These are phyloP conservation scores for Camponotus floridanus DNA, from an alignment of 1,140 invertebrate species.

Conservation along the genomic window DNA sequence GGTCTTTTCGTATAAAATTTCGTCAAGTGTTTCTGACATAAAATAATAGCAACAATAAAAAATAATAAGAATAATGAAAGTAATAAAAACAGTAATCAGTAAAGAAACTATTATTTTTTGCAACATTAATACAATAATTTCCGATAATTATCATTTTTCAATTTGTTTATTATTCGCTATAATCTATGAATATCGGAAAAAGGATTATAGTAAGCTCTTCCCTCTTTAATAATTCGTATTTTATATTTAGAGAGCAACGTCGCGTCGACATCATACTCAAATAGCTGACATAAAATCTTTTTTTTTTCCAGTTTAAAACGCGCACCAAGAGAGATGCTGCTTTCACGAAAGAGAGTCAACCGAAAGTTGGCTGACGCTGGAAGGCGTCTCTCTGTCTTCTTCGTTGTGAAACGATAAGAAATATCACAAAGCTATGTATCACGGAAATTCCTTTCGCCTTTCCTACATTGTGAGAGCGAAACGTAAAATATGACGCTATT, in stretches of 20 bases:
- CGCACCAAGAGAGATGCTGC: constrained; percentile 63
- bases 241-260: constrained; percentile 49
- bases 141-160: not conserved
- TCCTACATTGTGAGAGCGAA: not conserved
- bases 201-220: not conserved
- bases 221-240: constrained; percentile 13
- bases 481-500: not conserved
- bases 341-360: constrained; percentile 76
- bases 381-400: constrained; percentile 71
- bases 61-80: not conserved
- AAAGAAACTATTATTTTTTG: not conserved
- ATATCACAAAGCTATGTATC: constrained; percentile 34
- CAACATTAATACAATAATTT: constrained; percentile 8
- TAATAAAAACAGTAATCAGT: not conserved
- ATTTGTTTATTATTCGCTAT: not conserved
- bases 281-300: constrained; percentile 41
- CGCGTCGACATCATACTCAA: constrained; percentile 64
- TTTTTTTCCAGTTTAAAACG: constrained; percentile 54
- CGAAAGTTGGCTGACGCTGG: constrained; percentile 75
- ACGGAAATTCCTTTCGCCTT: constrained; percentile 8
- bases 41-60: constrained; percentile 15
- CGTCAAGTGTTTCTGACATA: not conserved
- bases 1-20: constrained; percentile 21
- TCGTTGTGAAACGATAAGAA: constrained; percentile 48
- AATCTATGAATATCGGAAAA: not conserved